phyloP scores from a whole-genome alignment of 2,888 invertebrate genomes.

The Drosophila maculinotata region DNA sequence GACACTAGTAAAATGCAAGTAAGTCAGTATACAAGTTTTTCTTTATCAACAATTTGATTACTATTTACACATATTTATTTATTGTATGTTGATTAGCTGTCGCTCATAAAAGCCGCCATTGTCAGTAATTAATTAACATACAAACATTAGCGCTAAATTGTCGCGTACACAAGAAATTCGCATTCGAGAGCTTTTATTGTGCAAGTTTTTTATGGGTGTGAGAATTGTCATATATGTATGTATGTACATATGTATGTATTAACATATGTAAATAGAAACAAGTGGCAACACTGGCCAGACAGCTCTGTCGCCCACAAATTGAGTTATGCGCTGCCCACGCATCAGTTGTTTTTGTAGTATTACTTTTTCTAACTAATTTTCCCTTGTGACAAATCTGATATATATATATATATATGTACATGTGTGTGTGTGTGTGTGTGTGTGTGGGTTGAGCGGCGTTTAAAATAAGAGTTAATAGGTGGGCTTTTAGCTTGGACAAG shows the following conservation, averaged over 20 bases:
- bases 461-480: conserved; percentile 46
- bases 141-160: conserved; percentile 48
- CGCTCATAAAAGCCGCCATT: conserved; percentile 24
- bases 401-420: too few relatives aligned
- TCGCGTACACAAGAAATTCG: conserved; percentile 37
- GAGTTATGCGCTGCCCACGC: conserved; percentile 55
- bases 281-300: conserved; percentile 38
- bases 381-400: conserved; percentile 13
- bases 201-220: conserved; percentile 64
- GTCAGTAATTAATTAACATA: conserved; percentile 56
- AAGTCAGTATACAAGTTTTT: conserved; percentile 5
- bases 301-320: conserved; percentile 52
- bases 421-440: conserved; percentile 18
- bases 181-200: conserved; percentile 28
- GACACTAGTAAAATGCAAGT: too few relatives aligned
- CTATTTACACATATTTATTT: conserved; percentile 20
- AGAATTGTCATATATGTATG: conserved; percentile 42
- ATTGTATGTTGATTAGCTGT: conserved; percentile 18
- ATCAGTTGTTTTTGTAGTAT: neutral
- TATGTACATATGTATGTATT: too few relatives aligned
- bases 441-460: conserved; percentile 21
- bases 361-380: conserved; percentile 44
- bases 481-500: conserved; percentile 42
- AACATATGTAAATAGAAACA: too few relatives aligned
- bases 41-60: conserved; percentile 6